These are phyloP conservation scores for Ricordea florida DNA, from an alignment of 92 coral and sea anemone genomes.

Conservation along the genomic window DNA sequence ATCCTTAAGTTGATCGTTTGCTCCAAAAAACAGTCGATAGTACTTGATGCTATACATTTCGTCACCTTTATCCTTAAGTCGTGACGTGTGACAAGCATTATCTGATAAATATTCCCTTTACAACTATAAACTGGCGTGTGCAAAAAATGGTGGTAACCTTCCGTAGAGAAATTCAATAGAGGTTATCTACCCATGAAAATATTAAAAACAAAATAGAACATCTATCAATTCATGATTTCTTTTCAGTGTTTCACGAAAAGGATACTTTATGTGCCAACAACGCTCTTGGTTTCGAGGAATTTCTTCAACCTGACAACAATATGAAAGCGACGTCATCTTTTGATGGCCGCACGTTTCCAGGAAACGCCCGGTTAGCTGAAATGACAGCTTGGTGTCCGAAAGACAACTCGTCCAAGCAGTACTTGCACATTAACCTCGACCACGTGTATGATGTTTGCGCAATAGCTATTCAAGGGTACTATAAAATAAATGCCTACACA, in stretches of 20 bases:
- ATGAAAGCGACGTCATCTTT: background rate
- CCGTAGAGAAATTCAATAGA: no score
- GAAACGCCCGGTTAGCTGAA: constrained; percentile 9
- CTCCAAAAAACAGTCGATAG: no score
- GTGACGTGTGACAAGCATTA: no score
- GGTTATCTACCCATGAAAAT: no score
- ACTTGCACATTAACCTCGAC: background rate
- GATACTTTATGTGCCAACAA: background rate
- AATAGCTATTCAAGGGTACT: constrained; percentile 11
- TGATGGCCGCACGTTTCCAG: background rate
- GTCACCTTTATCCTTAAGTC: no score
- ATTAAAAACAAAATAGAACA: background rate
- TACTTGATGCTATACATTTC: no score
- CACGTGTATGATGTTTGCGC: constrained; percentile 8
- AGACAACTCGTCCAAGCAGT: background rate
- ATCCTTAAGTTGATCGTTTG: no score
- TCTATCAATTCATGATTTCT: background rate
- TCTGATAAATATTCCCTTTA: no score
- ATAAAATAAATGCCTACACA: background rate
- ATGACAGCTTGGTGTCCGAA: constrained; percentile 24
- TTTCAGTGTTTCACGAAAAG: background rate
- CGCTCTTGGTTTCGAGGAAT: constrained; percentile 13
- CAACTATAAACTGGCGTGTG: no score
- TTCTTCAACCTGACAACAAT: background rate
- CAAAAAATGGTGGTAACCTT: no score